Conservation (phyloP, 2,797 vertebrate species). For the Chrosomus eos region DNA sequence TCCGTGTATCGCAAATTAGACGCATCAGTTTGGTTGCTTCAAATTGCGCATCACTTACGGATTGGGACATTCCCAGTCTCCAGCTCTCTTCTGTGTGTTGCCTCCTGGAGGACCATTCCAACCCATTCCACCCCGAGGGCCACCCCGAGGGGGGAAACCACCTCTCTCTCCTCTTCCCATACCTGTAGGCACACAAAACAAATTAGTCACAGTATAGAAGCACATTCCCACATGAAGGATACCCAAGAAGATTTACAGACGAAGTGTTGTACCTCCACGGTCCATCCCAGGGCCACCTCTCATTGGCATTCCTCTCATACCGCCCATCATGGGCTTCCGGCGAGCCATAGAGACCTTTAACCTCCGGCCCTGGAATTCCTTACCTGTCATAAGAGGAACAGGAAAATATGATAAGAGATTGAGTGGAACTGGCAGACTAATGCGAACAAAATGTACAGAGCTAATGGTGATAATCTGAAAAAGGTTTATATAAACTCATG, state of each 20-base stretch:
- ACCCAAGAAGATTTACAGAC: neutral
- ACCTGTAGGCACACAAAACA: slow-evolving; percentile 21
- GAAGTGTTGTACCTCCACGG: slow-evolving; percentile 83
- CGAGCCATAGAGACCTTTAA: slow-evolving; percentile 93
- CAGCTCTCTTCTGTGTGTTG: slow-evolving; percentile 90
- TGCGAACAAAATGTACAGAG: neutral
- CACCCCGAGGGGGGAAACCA: slow-evolving; percentile 86
- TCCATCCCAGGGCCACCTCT: slow-evolving; percentile 82
- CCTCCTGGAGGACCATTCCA: slow-evolving; percentile 88
- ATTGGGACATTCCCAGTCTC: slow-evolving; percentile 98
- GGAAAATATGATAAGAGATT: neutral
- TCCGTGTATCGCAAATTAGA: neutral
- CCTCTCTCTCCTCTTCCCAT: slow-evolving; percentile 88
- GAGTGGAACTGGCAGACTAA: neutral
- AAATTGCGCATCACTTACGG: slow-evolving; percentile 78
- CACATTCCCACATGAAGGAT: neutral
- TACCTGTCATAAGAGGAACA: slow-evolving; percentile 75
- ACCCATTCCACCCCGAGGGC: slow-evolving; percentile 85
- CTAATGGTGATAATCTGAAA: neutral
- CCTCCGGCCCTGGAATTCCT: slow-evolving; percentile 92
- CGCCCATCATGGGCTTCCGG: slow-evolving; percentile 90
- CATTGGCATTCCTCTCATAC: slow-evolving; percentile 80
- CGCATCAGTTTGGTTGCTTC: slow-evolving; percentile 40
- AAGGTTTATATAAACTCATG: neutral
- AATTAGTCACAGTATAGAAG: neutral